Conservation (phyloP, 2,888 invertebrate genomes). For the Automeris io region DNA sequence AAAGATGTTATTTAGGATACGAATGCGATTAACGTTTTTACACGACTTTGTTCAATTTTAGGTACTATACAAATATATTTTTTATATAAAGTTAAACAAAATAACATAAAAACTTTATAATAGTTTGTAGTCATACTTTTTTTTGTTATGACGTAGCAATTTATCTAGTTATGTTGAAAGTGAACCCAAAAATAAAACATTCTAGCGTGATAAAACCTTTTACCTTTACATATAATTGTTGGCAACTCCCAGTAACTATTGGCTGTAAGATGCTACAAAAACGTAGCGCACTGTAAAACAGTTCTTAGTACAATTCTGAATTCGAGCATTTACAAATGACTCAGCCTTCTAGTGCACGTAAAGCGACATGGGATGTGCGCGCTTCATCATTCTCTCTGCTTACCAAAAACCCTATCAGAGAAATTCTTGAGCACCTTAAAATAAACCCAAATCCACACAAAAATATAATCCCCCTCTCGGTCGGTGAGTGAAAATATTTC, state of each 20-base stretch:
- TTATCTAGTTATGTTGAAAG: background rate
- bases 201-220: conserved; percentile 1
- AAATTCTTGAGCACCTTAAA: conserved; percentile 92
- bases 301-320: conserved; percentile 14
- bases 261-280: conserved; percentile 5
- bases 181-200: background rate
- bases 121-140: too few species aligned
- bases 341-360: conserved; percentile 27
- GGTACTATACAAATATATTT: too few species aligned
- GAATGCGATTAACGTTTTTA: too few species aligned
- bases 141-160: too few species aligned
- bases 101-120: too few species aligned
- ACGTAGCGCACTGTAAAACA: conserved; percentile 3
- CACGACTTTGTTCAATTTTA: too few species aligned
- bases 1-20: too few species aligned
- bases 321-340: conserved; percentile 46
- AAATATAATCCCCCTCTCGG: conserved; percentile 91
- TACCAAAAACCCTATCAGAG: conserved; percentile 94
- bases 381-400: conserved; percentile 86
- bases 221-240: background rate
- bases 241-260: background rate
- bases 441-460: conserved; percentile 95
- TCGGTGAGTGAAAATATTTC: conserved; percentile 80
- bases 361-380: conserved; percentile 82
- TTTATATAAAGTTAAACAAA: too few species aligned